A percentile compares a stretch with the other conserved stretches of the same genome.
Conservation (phyloP, 2,888 invertebrate genomes). For the Lochmaea crataegi region DNA sequence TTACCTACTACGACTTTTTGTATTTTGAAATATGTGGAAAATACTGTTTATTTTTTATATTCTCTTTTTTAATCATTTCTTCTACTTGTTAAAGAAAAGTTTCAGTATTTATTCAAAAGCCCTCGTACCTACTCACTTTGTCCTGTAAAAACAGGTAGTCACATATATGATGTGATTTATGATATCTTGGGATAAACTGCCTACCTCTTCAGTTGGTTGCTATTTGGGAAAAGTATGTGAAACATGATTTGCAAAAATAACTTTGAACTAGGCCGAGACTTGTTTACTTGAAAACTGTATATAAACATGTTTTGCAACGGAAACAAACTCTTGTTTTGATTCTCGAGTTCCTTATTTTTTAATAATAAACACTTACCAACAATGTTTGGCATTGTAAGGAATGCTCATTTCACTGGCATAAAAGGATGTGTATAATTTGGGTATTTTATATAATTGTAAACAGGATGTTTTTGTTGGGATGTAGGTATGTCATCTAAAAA, state of each 20-base stretch:
- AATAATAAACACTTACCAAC: background rate
- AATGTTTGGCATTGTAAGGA: background rate
- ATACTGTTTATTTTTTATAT: too few species aligned
- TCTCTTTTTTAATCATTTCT: too few species aligned
- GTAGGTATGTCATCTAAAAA: too few species aligned
- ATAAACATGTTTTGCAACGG: conserved; percentile 10
- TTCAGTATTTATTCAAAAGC: too few species aligned
- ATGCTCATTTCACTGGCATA: background rate
- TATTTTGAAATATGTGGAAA: too few species aligned
- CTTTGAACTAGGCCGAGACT: background rate
- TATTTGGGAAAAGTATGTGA: background rate
- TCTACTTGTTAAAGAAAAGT: too few species aligned
- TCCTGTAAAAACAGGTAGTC: too few species aligned
- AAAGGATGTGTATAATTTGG: background rate
- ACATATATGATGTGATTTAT: background rate
- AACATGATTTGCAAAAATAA: conserved; percentile 1
- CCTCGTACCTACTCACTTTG: too few species aligned
- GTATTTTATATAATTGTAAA: background rate
- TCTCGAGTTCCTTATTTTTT: conserved; percentile 1
- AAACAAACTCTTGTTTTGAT: conserved; percentile 4
- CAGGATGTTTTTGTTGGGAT: background rate
- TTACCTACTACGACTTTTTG: too few species aligned
- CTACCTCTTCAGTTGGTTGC: background rate
- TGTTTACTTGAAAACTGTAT: conserved; percentile 1
- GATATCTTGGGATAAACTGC: background rate